Conservation (phyloP, 2,888 invertebrate genomes). For the Hoplodrina ambigua region DNA sequence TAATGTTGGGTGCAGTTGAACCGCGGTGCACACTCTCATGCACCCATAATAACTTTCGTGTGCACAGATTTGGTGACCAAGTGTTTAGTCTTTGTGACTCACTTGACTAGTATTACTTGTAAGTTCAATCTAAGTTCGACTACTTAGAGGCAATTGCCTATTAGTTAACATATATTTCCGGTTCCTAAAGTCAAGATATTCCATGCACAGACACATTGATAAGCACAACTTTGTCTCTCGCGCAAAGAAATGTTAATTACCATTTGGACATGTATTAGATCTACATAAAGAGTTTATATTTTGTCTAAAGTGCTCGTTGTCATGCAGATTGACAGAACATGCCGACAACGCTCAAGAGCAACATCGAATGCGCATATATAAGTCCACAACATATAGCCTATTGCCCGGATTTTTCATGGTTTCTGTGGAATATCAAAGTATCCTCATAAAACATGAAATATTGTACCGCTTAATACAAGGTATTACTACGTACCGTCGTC, state of each 20-base stretch:
- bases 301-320: conserved; percentile 76
- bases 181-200: conserved; percentile 43
- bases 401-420: conserved; percentile 7
- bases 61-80: conserved; percentile 39
- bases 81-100: conserved; percentile 30
- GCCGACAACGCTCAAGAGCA: conserved; percentile 82
- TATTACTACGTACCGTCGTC: conserved; percentile 82
- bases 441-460: conserved; percentile 33
- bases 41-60: conserved; percentile 61
- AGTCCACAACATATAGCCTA: conserved; percentile 63
- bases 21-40: conserved; percentile 59
- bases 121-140: conserved; percentile 30
- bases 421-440: conserved; percentile 31
- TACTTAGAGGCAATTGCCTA: conserved; percentile 13
- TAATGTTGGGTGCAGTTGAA: conserved; percentile 63
- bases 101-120: conserved; percentile 41
- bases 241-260: conserved; percentile 29
- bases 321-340: conserved; percentile 84
- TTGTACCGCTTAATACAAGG: conserved; percentile 6
- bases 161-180: conserved; percentile 28
- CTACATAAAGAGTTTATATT: conserved; percentile 45
- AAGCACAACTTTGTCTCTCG: conserved; percentile 56
- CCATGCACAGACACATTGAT: conserved; percentile 69
- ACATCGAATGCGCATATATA: conserved; percentile 70
- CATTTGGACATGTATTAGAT: conserved; percentile 31